Evolutionary conservation across 2,113 vertebrate species (phyloP).

Genomic region (Gopherus evgoodei): DNA sequence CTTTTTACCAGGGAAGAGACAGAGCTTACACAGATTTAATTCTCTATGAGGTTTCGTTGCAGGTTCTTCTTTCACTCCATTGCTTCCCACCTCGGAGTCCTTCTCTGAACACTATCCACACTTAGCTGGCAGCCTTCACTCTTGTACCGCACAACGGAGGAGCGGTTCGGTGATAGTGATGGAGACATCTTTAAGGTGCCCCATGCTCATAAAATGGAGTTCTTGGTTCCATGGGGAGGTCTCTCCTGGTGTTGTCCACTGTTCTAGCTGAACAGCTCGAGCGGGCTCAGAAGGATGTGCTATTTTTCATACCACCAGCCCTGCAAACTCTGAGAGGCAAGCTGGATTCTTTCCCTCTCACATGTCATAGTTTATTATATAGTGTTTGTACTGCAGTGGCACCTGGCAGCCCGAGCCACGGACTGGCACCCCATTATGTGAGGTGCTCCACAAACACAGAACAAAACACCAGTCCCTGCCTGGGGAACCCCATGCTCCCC

Average conservation of each 20-base stretch:
- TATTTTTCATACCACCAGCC: too few species aligned
- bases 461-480: background rate
- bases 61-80: too few species aligned
- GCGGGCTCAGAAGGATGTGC: background rate
- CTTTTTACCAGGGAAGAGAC: background rate
- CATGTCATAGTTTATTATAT: background rate
- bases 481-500: background rate
- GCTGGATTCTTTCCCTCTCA: background rate
- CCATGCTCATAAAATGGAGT: background rate
- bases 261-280: background rate
- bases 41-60: too few species aligned
- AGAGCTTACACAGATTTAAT: too few species aligned
- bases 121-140: too few species aligned
- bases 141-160: too few species aligned
- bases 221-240: background rate
- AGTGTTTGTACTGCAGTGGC: background rate
- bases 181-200: background rate
- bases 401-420: background rate
- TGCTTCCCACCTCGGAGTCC: rapidly evolving
- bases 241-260: background rate
- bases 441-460: background rate
- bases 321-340: background rate
- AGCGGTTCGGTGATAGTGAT: background rate
- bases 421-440: too few species aligned
- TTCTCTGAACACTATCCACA: background rate